Evolutionary conservation across 2,888 invertebrate species (phyloP).

Genomic region (Ypsolopha scabrella): DNA sequence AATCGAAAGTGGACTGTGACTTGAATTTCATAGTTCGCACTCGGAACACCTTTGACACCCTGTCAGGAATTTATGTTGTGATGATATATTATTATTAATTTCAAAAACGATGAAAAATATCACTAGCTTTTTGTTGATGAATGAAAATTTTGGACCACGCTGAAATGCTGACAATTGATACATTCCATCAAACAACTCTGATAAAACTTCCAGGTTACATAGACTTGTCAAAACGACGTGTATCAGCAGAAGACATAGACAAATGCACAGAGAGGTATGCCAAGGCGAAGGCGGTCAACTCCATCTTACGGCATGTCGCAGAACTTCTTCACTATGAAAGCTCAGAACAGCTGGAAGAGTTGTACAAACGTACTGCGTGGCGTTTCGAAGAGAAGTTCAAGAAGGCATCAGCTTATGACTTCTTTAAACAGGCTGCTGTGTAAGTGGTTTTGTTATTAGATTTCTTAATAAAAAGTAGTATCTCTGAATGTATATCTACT

Average conservation of each 20-base stretch:
- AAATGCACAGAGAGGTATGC: conserved; percentile 99
- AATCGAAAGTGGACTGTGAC: too few relatives aligned
- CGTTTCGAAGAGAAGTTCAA: conserved; percentile 97
- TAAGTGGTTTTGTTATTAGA: conserved; percentile 58
- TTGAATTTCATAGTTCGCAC: too few relatives aligned
- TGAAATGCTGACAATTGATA: background rate
- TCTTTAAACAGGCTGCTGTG: conserved; percentile 98
- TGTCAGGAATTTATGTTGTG: too few relatives aligned
- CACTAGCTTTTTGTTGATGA: background rate
- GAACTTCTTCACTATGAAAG: conserved; percentile 92
- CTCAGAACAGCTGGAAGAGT: conserved; percentile 93
- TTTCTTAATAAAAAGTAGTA: background rate
- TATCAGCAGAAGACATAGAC: conserved; percentile 97
- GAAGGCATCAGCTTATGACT: conserved; percentile 96
- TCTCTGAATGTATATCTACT: too few relatives aligned
- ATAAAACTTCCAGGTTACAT: conserved; percentile 83
- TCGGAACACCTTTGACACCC: too few relatives aligned
- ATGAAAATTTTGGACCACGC: background rate
- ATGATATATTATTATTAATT: too few relatives aligned
- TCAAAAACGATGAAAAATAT: too few relatives aligned
- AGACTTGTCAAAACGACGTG: conserved; percentile 98
- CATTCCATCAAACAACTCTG: too few relatives aligned
- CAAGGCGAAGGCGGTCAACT: conserved; percentile 98
- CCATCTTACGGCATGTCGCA: conserved; percentile 96
- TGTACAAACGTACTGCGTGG: conserved; percentile 98